Conservation (phyloP, 23 tunicate genomes). For the Halocynthia roretzi region DNA sequence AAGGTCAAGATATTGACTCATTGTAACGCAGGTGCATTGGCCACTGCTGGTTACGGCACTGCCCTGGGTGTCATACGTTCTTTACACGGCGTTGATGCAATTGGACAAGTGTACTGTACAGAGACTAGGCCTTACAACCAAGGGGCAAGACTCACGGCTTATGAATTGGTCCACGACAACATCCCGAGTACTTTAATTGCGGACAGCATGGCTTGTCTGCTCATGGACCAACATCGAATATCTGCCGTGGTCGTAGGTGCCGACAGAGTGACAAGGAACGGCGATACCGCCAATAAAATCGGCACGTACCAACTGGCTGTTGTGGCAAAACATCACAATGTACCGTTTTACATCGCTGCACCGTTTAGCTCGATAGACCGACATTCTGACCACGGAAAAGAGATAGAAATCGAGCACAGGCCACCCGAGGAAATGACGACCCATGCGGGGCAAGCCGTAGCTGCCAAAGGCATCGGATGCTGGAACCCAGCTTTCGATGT, state of each 20-base stretch:
- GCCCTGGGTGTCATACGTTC: conserved; percentile 85
- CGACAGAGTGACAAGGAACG: conserved; percentile 28
- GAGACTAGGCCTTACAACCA: conserved; percentile 96
- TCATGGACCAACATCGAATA: conserved; percentile 44
- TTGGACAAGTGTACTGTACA: conserved; percentile 74
- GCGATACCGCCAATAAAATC: conserved; percentile 38
- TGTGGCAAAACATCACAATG: conserved; percentile 15
- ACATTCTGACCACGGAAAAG: conserved; percentile 42
- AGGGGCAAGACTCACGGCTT: conserved; percentile 86
- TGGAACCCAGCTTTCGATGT: conserved; percentile 98
- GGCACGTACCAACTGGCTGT: conserved; percentile 43
- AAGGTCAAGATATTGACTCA: conserved; percentile 59
- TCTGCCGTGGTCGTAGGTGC: conserved; percentile 83
- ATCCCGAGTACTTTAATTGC: conserved; percentile 72
- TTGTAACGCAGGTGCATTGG: conserved; percentile 90
- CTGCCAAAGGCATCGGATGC: conserved; percentile 67
- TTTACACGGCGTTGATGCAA: conserved; percentile 8
- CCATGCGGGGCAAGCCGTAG: conserved; percentile 49
- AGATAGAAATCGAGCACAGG: conserved; percentile 67
- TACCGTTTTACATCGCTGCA: conserved; percentile 59
- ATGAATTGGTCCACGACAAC: conserved; percentile 74
- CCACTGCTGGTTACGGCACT: conserved; percentile 94
- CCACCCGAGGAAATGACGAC: conserved; percentile 51
- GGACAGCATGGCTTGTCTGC: conserved; percentile 75
- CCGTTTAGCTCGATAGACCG: conserved; percentile 64